Percentiles rank a stretch among this genome's conserved stretches.
These are phyloP conservation scores for Ramazzottius varieornatus DNA, from an alignment of 2,888 invertebrate genomes.

Conservation along the genomic window DNA sequence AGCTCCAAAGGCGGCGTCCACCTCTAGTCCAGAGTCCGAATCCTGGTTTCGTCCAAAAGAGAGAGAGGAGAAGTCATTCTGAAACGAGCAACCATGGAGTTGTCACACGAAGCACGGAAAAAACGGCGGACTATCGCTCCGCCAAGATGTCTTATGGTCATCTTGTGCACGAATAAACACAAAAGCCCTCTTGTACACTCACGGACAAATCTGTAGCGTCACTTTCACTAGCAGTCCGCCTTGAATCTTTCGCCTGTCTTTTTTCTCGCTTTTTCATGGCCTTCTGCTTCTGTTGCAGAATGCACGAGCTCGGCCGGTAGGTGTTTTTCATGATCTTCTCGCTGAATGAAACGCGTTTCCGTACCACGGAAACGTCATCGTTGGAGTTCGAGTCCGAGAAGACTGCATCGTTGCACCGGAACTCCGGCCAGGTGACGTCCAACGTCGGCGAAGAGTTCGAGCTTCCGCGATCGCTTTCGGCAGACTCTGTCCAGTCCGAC, in stretches of 20 bases:
- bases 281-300: conserved; percentile 2
- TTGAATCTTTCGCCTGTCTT: background rate
- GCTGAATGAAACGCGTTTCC: background rate
- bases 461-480: background rate
- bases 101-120: no score
- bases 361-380: no score
- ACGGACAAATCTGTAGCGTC: background rate
- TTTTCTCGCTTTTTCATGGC: background rate
- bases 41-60: background rate
- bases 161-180: no score
- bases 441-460: background rate
- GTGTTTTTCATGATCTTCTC: background rate
- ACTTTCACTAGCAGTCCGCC: conserved; percentile 1
- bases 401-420: background rate
- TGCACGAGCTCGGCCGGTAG: background rate
- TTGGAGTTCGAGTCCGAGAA: background rate
- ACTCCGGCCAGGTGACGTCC: background rate
- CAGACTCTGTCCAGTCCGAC: background rate
- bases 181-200: no score
- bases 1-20: background rate
- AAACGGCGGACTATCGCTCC: no score
- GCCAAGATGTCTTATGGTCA: no score
- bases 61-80: no score
- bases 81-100: no score
- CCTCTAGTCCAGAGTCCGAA: background rate